Conservation (phyloP, 2,113 vertebrate species). For the Pseudopodoces humilis region DNA sequence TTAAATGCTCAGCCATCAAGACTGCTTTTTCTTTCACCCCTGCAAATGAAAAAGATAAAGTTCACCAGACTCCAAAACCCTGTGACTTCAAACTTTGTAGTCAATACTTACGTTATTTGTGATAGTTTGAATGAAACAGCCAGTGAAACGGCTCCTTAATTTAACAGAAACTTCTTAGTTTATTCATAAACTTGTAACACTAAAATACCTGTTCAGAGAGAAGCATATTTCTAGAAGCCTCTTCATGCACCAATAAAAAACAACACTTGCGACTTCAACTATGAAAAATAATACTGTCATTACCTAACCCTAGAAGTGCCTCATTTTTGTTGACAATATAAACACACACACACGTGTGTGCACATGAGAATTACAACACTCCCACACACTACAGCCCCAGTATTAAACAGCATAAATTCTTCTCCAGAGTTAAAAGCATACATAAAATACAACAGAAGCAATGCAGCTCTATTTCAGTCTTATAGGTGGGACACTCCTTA, state of each 20-base stretch:
- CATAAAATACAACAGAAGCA: neutral
- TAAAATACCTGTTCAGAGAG: neutral
- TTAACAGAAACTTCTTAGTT: neutral
- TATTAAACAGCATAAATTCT: neutral
- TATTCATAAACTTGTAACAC: neutral
- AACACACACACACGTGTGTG: accelerated
- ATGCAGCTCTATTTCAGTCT: neutral
- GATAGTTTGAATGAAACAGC: neutral
- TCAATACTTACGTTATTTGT: neutral
- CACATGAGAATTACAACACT: neutral
- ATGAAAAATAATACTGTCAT: accelerated
- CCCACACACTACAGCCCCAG: neutral
- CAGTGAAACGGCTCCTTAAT: neutral
- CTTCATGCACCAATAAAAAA: neutral
- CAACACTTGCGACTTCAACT: neutral
- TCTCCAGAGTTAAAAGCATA: neutral
- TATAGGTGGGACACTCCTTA: accelerated
- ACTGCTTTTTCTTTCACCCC: neutral
- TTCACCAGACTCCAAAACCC: neutral
- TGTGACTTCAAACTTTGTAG: neutral
- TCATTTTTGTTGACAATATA: neutral
- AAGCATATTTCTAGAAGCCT: neutral
- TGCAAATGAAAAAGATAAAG: neutral
- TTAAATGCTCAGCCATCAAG: neutral
- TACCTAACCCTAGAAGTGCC: neutral